A percentile compares a stretch with the other conserved stretches of the same genome.
These are phyloP conservation scores for Melanophora roralis DNA, from an alignment of 2,888 invertebrate genomes.

Conservation along the genomic window DNA sequence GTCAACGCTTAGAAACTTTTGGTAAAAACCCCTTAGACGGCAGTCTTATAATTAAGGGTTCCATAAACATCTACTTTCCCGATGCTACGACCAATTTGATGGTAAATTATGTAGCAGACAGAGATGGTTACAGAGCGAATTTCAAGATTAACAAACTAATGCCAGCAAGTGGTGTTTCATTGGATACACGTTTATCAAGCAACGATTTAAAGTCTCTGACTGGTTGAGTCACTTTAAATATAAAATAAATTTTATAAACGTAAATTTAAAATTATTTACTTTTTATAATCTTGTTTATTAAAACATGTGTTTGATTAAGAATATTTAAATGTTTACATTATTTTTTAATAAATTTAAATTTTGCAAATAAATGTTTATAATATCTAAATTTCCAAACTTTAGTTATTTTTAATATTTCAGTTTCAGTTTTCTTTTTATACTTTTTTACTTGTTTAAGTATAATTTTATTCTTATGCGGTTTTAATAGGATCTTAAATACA, in stretches of 20 bases:
- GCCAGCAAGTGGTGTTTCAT: neutral
- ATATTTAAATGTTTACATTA: too few species aligned
- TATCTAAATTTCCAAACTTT: too few species aligned
- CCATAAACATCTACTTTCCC: neutral
- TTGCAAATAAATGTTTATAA: too few species aligned
- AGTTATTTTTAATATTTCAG: neutral
- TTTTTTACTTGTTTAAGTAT: neutral
- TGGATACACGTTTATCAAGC: constrained; percentile 15
- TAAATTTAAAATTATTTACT: too few species aligned
- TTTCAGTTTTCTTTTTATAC: neutral
- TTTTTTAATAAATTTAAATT: too few species aligned
- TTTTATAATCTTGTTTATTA: too few species aligned
- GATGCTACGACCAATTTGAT: constrained; percentile 10
- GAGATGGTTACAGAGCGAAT: constrained; percentile 36
- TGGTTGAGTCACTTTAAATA: constrained; percentile 18
- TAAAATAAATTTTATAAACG: too few species aligned
- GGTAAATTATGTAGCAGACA: constrained; percentile 43
- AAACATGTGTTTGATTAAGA: too few species aligned
- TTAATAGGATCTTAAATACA: neutral
- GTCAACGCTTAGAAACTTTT: neutral
- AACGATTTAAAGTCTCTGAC: constrained; percentile 29
- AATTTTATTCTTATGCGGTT: neutral
- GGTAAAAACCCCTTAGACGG: neutral
- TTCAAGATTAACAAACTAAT: neutral
- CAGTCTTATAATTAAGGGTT: neutral